phyloP scores from a whole-genome alignment of 2,113 vertebrate genomes.

The Aplodontia rufa region DNA sequence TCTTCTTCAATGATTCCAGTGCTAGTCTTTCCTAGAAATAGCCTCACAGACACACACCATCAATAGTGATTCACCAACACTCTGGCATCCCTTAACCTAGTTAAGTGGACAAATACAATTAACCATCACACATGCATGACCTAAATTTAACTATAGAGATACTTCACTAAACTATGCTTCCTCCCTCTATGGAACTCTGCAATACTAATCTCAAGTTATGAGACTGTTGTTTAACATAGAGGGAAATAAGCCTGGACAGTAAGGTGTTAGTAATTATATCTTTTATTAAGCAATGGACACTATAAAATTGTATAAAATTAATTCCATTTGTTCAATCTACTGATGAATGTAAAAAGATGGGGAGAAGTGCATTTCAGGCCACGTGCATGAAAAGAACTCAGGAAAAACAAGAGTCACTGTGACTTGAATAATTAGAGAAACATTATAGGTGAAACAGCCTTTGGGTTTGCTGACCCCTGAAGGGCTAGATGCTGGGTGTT shows the following conservation, averaged over 20 bases:
- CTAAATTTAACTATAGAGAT: not conserved
- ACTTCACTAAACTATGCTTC: not conserved
- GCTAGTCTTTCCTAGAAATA: not conserved
- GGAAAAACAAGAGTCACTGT: not conserved
- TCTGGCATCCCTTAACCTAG: not conserved
- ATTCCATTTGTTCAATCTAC: not conserved
- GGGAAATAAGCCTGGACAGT: not conserved
- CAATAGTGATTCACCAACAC: not conserved
- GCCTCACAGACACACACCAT: not conserved
- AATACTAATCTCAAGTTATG: not conserved
- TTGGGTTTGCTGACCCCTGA: not conserved
- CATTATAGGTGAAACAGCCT: not conserved
- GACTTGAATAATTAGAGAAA: not conserved
- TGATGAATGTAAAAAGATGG: not conserved
- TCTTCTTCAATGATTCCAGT: not conserved
- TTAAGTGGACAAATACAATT: not conserved
- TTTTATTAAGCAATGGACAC: not conserved
- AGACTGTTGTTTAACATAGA: not conserved
- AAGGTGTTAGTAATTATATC: not conserved
- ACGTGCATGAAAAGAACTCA: not conserved
- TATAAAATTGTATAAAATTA: not conserved
- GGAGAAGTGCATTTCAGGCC: not conserved
- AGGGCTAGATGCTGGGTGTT: not conserved
- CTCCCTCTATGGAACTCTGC: not conserved
- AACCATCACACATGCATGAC: not conserved